Evolutionary conservation across 1,140 invertebrate genomes (phyloP).

Genomic region (Lethrus apterus): DNA sequence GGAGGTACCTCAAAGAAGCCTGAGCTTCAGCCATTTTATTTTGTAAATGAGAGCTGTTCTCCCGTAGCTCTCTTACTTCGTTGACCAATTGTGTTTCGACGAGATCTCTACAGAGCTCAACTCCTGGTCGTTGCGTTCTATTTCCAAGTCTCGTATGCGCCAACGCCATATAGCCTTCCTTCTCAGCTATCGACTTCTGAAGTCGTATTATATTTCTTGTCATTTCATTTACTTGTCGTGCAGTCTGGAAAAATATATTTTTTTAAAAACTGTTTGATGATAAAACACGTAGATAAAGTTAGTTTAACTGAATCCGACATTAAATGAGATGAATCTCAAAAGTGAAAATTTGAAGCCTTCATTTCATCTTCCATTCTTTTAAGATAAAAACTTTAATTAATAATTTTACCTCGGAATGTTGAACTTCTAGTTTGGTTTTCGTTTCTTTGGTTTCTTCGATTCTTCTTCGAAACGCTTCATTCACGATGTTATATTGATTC

Average conservation of each 20-base stretch:
- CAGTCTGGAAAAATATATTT: conserved; percentile 25
- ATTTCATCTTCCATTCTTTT: neutral
- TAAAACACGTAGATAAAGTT: too few species aligned
- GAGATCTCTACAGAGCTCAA: conserved; percentile 72
- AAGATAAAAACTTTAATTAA: neutral
- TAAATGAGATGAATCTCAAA: too few species aligned
- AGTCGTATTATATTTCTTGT: conserved; percentile 66
- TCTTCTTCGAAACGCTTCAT: conserved; percentile 66
- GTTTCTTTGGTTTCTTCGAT: conserved; percentile 71
- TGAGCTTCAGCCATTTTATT: conserved; percentile 62
- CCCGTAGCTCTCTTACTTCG: conserved; percentile 60
- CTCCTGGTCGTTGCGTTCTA: conserved; percentile 65
- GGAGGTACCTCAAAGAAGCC: conserved; percentile 66
- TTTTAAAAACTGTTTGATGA: too few species aligned
- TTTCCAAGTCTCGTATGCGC: conserved; percentile 76
- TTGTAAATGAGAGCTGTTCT: conserved; percentile 57
- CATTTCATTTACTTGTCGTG: conserved; percentile 59
- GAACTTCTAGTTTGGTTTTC: conserved; percentile 74
- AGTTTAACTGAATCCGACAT: too few species aligned
- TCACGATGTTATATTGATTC: conserved; percentile 58
- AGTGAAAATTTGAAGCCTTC: neutral
- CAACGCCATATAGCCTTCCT: conserved; percentile 72
- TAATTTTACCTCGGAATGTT: conserved; percentile 62
- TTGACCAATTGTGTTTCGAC: conserved; percentile 62
- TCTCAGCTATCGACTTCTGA: conserved; percentile 71